Conservation (phyloP, 2,797 vertebrate species). For the Amblyraja radiata region DNA sequence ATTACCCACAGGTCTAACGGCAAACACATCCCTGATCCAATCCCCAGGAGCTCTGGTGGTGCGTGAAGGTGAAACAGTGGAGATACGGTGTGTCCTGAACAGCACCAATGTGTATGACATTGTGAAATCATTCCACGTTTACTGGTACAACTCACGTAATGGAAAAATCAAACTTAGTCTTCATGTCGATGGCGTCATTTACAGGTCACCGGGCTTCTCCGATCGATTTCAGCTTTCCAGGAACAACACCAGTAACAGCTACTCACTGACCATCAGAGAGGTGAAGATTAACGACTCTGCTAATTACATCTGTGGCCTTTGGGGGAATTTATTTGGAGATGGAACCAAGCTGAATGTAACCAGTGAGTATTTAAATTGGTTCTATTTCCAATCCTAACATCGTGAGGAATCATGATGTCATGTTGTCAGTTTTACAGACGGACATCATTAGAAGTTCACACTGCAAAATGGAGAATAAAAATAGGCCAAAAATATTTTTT, state of each 20-base stretch:
- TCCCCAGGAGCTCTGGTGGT: not conserved
- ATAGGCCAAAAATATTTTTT: too few species aligned
- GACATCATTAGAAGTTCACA: not conserved
- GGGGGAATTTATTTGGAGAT: not conserved
- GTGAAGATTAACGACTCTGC: not conserved
- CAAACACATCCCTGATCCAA: not conserved
- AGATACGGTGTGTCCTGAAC: not conserved
- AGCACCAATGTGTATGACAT: not conserved
- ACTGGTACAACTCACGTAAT: not conserved
- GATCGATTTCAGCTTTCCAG: not conserved
- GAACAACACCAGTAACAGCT: not conserved
- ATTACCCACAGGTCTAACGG: not conserved
- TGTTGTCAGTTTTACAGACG: not conserved
- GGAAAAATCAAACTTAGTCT: not conserved
- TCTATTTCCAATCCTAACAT: not conserved
- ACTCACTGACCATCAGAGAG: not conserved
- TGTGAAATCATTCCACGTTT: not conserved
- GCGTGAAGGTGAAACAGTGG: not conserved
- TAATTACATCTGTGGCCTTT: not conserved
- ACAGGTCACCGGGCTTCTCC: not conserved
- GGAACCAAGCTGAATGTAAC: conserved; percentile 13
- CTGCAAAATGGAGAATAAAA: not conserved
- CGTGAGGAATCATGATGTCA: not conserved
- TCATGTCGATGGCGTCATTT: not conserved
- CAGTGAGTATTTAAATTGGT: not conserved